A percentile compares a stretch with the other conserved stretches of the same genome.
Conservation (phyloP, 2,888 invertebrate species). For the Cantharis flavilabris region DNA sequence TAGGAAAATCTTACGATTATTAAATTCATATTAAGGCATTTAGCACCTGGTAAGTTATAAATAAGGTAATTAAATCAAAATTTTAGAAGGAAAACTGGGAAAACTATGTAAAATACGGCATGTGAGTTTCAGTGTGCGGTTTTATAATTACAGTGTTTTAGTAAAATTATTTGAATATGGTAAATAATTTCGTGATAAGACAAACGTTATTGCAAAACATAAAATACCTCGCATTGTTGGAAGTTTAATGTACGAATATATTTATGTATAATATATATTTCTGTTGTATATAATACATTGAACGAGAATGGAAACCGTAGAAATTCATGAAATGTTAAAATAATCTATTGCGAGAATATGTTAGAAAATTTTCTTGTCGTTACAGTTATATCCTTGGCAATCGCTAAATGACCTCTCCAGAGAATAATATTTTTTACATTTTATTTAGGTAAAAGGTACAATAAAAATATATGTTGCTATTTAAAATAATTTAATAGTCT, state of each 20-base stretch:
- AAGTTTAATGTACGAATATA: not conserved
- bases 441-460: not conserved
- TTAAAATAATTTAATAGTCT: not conserved
- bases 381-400: not conserved
- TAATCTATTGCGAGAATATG: not conserved
- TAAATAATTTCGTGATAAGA: conserved; percentile 1
- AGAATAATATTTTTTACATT: not conserved
- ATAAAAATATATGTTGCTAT: not conserved
- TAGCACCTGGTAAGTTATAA: not conserved
- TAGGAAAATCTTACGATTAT: not conserved
- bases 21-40: not conserved
- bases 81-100: not conserved
- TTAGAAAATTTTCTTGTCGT: not conserved
- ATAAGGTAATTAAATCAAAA: conserved; percentile 1
- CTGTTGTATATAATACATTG: not conserved
- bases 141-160: not conserved
- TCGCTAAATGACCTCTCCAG: not conserved
- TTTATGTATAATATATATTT: not conserved
- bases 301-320: not conserved
- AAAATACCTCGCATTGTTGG: not conserved
- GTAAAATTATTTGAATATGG: conserved; percentile 3
- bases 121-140: not conserved
- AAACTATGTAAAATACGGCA: not conserved
- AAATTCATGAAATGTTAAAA: not conserved
- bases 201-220: not conserved